Base-by-base conservation (phyloP, 2,113 vertebrate genomes). In the Benitochromis conjunctus region DNA sequence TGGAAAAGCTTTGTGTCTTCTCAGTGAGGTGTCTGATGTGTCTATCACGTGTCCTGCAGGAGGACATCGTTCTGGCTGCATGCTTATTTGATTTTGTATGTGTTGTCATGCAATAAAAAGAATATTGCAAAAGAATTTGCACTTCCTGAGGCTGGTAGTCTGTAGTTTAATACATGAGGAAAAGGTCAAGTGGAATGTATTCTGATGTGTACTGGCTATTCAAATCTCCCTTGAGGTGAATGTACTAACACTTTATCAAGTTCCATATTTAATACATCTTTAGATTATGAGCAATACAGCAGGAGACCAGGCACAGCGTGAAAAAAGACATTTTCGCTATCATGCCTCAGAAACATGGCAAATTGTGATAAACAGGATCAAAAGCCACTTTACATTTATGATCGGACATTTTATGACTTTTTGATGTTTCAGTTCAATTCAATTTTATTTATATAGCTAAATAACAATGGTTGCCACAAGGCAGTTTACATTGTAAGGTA, bases 1-100 rank as follows among this genome's bases (percentile, higher is more conserved):
- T 88, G 76, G 83, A 83, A 84, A 16, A 80, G 82, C 88, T 85
- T 74, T 91, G 78, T 74, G 90, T 85, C 41, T 91, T 77, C 77
- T 89, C 80, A 34, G 41, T 69, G 60, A 46, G 57, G 57, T 56
- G 51, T 71, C n/a, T 54, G 57, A 34, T 69, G 56, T 31, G 29
- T 88, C 55, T 51, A 21, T 86, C 46, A 84, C 57, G 51, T 88
- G 41, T 11, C 46, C 34, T 31, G 58, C 11, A 41, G 53, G 53
- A 64, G 11, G 79, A 89, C 51, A 0, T 29, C 53, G 41, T 29
- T 64, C 57, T 38, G 19, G 21, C 31, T 34, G 51, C 54, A 19
- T 55, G 18, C 79, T 80, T 38, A 55, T 56, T 48, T 46, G 56
- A 81, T 62, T 83, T 81, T 36, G 7, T 38, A 24, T 34, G 57